A percentile compares a stretch with the other conserved stretches of the same genome.
Conservation (phyloP, 2,113 vertebrate genomes). For the Pao palembangensis region DNA sequence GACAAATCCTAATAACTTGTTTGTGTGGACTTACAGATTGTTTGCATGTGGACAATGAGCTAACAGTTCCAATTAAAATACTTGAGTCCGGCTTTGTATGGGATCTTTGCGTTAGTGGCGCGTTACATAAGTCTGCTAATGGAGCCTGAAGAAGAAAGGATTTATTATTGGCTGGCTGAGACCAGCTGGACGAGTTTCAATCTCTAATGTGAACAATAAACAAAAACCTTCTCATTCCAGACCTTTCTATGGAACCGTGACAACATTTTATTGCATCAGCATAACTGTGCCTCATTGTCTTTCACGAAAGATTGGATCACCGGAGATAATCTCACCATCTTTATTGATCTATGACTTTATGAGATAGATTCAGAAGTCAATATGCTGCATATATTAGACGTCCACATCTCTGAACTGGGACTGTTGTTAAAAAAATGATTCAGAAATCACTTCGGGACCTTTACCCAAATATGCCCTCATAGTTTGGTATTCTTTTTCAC, state of each 20-base stretch:
- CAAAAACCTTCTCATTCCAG: conserved; percentile 27
- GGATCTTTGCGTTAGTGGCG: conserved; percentile 8
- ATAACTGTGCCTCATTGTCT: not conserved
- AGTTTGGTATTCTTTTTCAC: too few species aligned
- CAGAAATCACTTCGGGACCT: too few species aligned
- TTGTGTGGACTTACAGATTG: not conserved
- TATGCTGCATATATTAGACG: not conserved
- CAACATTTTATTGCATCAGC: conserved; percentile 4
- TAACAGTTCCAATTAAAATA: conserved; percentile 19
- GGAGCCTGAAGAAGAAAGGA: conserved; percentile 5
- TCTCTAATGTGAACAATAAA: conserved; percentile 15
- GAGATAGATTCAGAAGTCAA: too few species aligned
- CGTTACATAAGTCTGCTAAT: conserved; percentile 42
- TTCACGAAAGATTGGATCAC: not conserved
- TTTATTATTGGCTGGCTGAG: conserved; percentile 29
- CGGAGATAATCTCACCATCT: too few species aligned
- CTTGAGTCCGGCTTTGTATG: conserved; percentile 13
- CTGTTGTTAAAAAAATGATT: too few species aligned
- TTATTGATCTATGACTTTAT: too few species aligned
- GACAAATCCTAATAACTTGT: not conserved
- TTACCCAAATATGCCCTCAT: too few species aligned
- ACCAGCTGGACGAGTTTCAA: conserved; percentile 21
- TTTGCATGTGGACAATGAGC: conserved; percentile 20
- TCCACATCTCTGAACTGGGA: too few species aligned
- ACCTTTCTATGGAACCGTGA: conserved; percentile 14